Evolutionary conservation across 2,797 vertebrate genomes (phyloP), one percentile per base, ranked within the genome.

Genomic region (Myotis myotis): DNA sequence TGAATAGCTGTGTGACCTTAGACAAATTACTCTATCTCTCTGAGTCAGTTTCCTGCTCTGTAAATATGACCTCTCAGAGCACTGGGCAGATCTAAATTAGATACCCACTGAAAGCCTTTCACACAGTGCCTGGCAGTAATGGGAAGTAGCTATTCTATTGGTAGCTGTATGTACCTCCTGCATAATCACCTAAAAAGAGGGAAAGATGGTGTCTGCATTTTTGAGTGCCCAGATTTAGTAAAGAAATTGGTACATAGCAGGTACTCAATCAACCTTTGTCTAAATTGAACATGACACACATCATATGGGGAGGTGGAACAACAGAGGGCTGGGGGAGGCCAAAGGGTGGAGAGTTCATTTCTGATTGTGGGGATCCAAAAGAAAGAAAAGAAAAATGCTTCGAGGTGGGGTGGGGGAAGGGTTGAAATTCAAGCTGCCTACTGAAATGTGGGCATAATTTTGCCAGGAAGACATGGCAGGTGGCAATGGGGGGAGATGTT

Each of bases 401-500:
- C 11, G 25, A 22, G 38, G 23, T 1, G 17, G 30, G 8, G 5
- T 5, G 38, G 47, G 5, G 15, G 33, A 51, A 20, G 22, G 17
- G 7, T 16, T 15, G 33, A 47, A 25, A 87, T 91, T 3, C 16
- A 47, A 57, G 22, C 16, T 22, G 85, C 44, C 25, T 41, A 22
- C 9, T 28, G 17, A 84, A 82, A 47, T 74, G 20, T 6, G 12
- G 47, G 38, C 6, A 70, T 19, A 22, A 78, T 44, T 89, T 76
- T 68, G 36, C 33, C 51, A 66, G 68, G n/a, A 30, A 93, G 23
- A 36, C 13, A 4, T 1, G 44, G 8, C 68, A 17, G 22, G 10
- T 2, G 12, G 38, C 75, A 1, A 10, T 10, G 2, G 60, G 6
- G 28, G 11, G 6, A 0, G 20, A 11, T 20, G 1, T 4, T 8